A percentile compares a stretch with the other conserved stretches of the same genome.
These are phyloP conservation scores for Sepiola atlantica DNA, from an alignment of 2,888 invertebrate species.

Conservation along the genomic window DNA sequence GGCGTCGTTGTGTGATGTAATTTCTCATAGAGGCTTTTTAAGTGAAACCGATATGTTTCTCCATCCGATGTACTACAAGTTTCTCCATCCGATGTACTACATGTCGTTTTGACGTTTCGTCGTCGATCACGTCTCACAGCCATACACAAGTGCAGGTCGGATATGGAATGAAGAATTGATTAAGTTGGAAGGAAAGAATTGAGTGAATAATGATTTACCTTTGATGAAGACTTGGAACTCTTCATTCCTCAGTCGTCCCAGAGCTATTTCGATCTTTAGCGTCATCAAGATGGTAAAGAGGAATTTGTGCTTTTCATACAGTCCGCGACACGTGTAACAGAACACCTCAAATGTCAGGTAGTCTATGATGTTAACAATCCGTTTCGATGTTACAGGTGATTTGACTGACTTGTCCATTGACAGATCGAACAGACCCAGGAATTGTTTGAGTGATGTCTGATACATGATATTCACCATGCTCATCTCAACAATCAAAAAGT, in stretches of 20 bases:
- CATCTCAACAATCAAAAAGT: conserved; percentile 97
- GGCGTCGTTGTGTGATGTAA: too few relatives aligned
- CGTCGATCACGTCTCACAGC: too few relatives aligned
- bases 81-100: too few relatives aligned
- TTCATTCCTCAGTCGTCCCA: conserved; percentile 86
- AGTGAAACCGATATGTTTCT: too few relatives aligned
- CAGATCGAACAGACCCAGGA: conserved; percentile 92
- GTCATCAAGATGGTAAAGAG: conserved; percentile 94
- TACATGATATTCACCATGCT: conserved; percentile 97
- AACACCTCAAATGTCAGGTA: conserved; percentile 94
- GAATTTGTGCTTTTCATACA: conserved; percentile 94
- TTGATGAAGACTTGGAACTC: conserved; percentile 97
- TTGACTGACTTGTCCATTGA: conserved; percentile 90
- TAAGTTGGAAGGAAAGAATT: background rate
- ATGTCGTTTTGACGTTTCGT: too few relatives aligned
- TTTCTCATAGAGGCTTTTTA: too few relatives aligned
- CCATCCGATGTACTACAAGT: too few relatives aligned
- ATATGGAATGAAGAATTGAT: background rate
- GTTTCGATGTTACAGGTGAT: conserved; percentile 87
- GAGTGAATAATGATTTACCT: conserved; percentile 75
- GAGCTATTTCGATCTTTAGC: conserved; percentile 93
- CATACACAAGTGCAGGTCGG: too few relatives aligned
- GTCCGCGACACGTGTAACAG: conserved; percentile 91
- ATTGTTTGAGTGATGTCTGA: conserved; percentile 95
- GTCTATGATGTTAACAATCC: conserved; percentile 87